Base-by-base conservation (phyloP, 2,113 vertebrate species). In the Cavia porcellus region DNA sequence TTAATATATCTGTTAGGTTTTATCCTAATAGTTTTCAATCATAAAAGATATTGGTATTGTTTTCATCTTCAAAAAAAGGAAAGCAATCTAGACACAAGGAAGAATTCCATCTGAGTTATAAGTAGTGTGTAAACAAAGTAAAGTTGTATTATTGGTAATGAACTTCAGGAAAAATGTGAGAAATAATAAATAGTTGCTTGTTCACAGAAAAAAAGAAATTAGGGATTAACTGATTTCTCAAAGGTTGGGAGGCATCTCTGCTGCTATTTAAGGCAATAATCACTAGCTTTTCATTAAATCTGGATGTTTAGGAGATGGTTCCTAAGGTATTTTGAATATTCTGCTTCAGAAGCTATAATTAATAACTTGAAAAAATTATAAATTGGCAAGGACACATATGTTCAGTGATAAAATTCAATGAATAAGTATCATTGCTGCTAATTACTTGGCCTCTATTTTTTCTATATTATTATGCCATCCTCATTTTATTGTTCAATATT, bases 1-100 rank as follows among this genome's bases (percentile, higher is more conserved):
- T 98, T 98, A 98, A 92, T 98, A 92, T 97, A 92, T 94, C 97
- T 97, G 97, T 97, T 98, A 96, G 96, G 70, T 95, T 98, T 98
- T 97, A 96, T 97, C 70, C 86, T 98, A 98, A 97, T 98, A 98
- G 83, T 98, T 98, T 97, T 98, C 85, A 96, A 92, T 83, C 47
- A 11, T 89, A 96, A 97, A 98, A 97, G n/a, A 96, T 96, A 70
- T 75, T 82, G 90, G 79, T 92, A 93, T 93, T 98, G 80, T 97
- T 97, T 97, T 95, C 59, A 87, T 70, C 61, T 95, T 74, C 15
- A 20, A 91, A 97, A 91, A 97, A 88, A 87, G 61, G 15, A 94
- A 98, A 97, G 92, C 62, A 88, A 87, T 94, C 90, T 92, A 85
- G 93, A 97, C 86, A 72, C 74, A 91, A 92, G n/a, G 1, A 94